phyloP scores from a whole-genome alignment of 2,113 vertebrate species.

The Trematomus loennbergii region DNA sequence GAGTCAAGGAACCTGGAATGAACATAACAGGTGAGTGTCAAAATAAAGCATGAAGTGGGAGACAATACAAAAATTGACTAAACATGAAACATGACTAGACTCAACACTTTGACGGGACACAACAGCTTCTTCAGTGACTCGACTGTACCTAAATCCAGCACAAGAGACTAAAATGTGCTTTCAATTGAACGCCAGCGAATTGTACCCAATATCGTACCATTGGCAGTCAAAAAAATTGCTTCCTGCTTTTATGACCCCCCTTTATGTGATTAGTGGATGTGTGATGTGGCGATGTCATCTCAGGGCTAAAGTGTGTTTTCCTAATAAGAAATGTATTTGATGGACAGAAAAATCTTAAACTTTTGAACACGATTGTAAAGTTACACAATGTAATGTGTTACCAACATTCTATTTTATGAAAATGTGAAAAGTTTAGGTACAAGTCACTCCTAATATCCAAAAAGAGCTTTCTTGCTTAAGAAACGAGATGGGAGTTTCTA shows the following conservation, averaged over 20 bases:
- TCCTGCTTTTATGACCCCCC: conserved; percentile 3
- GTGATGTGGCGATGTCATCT: conserved; percentile 46
- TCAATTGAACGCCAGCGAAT: conserved; percentile 58
- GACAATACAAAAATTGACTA: no score
- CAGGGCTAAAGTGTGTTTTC: conserved; percentile 26
- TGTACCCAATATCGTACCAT: neutral
- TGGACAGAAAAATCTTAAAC: neutral
- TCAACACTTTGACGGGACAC: no score
- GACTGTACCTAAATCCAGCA: conserved; percentile 40
- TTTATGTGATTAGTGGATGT: conserved; percentile 44
- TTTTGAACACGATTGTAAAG: conserved; percentile 9
- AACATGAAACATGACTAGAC: no score
- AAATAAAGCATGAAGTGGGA: no score
- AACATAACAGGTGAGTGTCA: no score
- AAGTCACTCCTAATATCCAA: neutral
- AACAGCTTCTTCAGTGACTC: neutral
- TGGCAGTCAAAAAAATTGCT: neutral
- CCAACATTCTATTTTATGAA: neutral
- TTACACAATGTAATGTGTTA: neutral
- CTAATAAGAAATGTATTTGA: no score
- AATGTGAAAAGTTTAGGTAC: neutral
- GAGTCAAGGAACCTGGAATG: no score
- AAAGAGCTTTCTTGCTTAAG: neutral
- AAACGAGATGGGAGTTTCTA: neutral
- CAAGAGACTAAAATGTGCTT: conserved; percentile 39